Conservation (phyloP, 2,113 vertebrate genomes). For the Verasper variegatus region DNA sequence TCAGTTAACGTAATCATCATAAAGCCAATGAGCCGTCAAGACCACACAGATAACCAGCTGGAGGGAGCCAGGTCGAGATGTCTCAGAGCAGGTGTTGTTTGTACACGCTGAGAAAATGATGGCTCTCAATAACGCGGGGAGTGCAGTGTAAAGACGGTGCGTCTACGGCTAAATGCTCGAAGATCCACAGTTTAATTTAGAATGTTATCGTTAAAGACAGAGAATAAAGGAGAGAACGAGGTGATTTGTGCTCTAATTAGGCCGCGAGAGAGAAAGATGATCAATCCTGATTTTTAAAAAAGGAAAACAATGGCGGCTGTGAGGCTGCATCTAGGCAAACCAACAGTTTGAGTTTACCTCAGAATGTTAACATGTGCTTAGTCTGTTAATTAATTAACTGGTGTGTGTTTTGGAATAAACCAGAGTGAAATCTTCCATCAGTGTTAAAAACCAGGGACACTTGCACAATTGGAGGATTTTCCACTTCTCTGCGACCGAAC, state of each 20-base stretch:
- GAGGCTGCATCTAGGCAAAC: background rate
- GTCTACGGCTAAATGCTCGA: constrained; percentile 7
- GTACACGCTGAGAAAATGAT: constrained; percentile 23
- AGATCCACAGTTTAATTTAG: constrained; percentile 26
- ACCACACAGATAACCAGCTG: constrained; percentile 15
- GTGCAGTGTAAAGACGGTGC: background rate
- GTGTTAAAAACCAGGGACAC: too few species aligned
- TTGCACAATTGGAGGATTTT: too few species aligned
- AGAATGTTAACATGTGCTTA: background rate
- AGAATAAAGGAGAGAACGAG: background rate
- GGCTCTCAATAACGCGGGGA: background rate
- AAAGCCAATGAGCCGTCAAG: constrained; percentile 58
- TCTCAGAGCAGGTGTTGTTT: constrained; percentile 60
- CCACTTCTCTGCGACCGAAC: too few species aligned
- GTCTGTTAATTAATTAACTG: too few species aligned
- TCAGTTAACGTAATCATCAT: constrained; percentile 55
- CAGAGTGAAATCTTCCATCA: too few species aligned
- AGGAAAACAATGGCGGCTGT: background rate
- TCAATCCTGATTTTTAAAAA: too few species aligned
- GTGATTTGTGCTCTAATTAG: constrained; percentile 26
- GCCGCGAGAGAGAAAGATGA: background rate
- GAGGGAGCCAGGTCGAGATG: constrained; percentile 8
- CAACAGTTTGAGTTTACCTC: too few species aligned
- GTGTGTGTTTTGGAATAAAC: too few species aligned
- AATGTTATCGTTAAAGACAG: background rate